Conservation (phyloP, 2,888 invertebrate species). For the Phyllotreta striolata region DNA sequence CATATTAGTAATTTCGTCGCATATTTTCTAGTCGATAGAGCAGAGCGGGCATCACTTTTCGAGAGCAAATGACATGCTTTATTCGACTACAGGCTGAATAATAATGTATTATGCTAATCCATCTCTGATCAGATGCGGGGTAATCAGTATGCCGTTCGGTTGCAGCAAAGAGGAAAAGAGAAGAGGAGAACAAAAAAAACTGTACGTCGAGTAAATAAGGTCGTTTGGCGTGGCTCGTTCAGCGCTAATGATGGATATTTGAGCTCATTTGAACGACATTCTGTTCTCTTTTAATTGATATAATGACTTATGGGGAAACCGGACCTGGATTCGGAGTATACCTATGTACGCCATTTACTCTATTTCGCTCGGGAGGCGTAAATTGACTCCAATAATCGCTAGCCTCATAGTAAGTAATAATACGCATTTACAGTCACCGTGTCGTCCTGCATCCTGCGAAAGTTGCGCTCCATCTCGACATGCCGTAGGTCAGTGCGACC, state of each 20-base stretch:
- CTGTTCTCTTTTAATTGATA: slow-evolving; percentile 50
- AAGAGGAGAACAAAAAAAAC: slow-evolving; percentile 17
- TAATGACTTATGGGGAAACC: slow-evolving; percentile 44
- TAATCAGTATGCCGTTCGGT: slow-evolving; percentile 43
- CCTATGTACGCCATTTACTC: slow-evolving; percentile 12
- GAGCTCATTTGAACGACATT: slow-evolving; percentile 51
- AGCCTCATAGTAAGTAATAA: no score
- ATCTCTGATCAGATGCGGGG: slow-evolving; percentile 45
- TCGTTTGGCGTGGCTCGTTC: slow-evolving; percentile 38
- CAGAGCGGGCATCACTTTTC: no score
- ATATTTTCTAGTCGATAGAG: no score
- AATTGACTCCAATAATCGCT: no score
- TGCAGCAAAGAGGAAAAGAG: slow-evolving; percentile 29
- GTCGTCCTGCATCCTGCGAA: no score
- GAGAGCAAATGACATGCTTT: slow-evolving; percentile 26
- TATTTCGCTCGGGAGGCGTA: no score
- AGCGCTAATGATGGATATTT: slow-evolving; percentile 52
- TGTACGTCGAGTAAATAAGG: slow-evolving; percentile 42
- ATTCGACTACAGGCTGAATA: slow-evolving; percentile 40
- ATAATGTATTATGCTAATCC: slow-evolving; percentile 47
- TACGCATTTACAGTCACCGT: no score
- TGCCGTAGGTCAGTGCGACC: no score
- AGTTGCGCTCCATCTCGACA: no score
- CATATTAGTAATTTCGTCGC: no score
- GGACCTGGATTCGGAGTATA: slow-evolving; percentile 48